Conservation (phyloP, 2,113 vertebrate species). For the Centrocercus urophasianus region DNA sequence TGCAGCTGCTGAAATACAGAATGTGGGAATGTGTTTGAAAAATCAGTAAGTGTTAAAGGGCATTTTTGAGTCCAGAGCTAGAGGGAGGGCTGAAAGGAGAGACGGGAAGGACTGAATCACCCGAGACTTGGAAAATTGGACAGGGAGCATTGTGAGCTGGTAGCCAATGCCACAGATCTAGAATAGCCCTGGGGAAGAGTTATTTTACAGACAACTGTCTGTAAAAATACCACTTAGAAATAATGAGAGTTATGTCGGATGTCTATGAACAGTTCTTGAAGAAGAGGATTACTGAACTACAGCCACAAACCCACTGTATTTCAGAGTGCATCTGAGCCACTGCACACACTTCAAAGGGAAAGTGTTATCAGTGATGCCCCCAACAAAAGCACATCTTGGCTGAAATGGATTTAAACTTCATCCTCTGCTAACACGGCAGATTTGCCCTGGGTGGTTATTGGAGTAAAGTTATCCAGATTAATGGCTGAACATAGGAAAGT, state of each 20-base stretch:
- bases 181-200: conserved; percentile 39
- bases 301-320: neutral
- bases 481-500: neutral
- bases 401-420: conserved; percentile 8
- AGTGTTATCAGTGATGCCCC: neutral
- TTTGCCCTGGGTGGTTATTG: neutral
- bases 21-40: conserved; percentile 56
- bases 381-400: neutral
- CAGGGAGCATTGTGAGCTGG: conserved; percentile 32
- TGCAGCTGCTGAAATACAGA: conserved; percentile 51
- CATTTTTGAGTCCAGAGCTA: conserved; percentile 38
- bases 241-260: conserved; percentile 43
- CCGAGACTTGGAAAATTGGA: conserved; percentile 50
- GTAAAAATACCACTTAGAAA: conserved; percentile 29
- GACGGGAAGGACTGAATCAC: conserved; percentile 62
- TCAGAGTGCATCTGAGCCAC: neutral
- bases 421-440: neutral
- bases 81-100: conserved; percentile 38
- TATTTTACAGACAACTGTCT: conserved; percentile 39
- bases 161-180: neutral
- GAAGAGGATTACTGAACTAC: conserved; percentile 5
- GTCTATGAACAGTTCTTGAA: conserved; percentile 24
- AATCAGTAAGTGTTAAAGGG: conserved; percentile 50
- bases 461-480: neutral
- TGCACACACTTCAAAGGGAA: neutral